phyloP scores from a whole-genome alignment of 2,888 invertebrate genomes.

The Andrena fulva region DNA sequence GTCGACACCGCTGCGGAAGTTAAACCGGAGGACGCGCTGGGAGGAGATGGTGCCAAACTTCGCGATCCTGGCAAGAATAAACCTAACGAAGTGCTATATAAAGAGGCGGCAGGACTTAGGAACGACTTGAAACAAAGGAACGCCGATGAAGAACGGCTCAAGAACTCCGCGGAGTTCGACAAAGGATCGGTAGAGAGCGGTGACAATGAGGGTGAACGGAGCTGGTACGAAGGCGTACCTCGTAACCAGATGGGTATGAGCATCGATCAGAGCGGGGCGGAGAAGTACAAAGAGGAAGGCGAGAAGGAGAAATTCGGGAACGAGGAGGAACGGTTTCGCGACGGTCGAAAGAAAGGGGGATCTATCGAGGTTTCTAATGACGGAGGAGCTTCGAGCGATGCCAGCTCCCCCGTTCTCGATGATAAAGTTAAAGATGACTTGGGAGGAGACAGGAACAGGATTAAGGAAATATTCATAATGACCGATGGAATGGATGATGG shows the following conservation, averaged over 20 bases:
- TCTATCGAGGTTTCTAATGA: not conserved
- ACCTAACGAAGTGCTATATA: slow-evolving; percentile 11
- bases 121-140: slow-evolving; percentile 5
- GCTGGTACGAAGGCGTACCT: slow-evolving; percentile 21
- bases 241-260: slow-evolving; percentile 5
- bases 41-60: not conserved
- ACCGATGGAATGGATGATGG: slow-evolving; percentile 14
- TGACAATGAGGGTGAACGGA: slow-evolving; percentile 7
- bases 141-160: slow-evolving; percentile 17
- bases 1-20: not conserved
- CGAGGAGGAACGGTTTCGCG: slow-evolving; percentile 2
- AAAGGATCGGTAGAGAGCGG: slow-evolving; percentile 32
- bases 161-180: slow-evolving; percentile 13
- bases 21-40: not conserved
- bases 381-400: not conserved
- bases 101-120: slow-evolving; percentile 10
- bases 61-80: slow-evolving; percentile 9
- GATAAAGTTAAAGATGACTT: not conserved
- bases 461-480: slow-evolving; percentile 27
- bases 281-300: slow-evolving; percentile 16
- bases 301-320: slow-evolving; percentile 4
- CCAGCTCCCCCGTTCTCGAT: not conserved
- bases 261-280: not conserved
- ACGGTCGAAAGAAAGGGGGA: not conserved
- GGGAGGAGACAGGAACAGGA: not conserved